Base-by-base conservation (phyloP, 2,888 invertebrate genomes). In the Pterostichus madidus region DNA sequence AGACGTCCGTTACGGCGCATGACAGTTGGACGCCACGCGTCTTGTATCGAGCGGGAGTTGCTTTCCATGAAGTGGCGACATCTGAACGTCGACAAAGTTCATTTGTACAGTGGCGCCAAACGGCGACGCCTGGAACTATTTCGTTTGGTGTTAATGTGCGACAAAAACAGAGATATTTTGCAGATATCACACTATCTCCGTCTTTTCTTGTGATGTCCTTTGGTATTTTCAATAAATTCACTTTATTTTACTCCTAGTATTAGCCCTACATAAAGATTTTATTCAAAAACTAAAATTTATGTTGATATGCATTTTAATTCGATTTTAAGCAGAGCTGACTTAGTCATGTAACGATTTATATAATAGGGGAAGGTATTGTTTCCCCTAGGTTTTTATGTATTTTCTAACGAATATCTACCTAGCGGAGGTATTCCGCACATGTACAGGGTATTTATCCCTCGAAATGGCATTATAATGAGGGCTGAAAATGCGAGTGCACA, bases 401-500 rank as follows among this genome's bases (percentile, higher is more conserved):
- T 64, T 64, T 13, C 11, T 49, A 49, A 49, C 49, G 61, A 61
- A 31, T 0, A 31, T 2, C 32, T 44, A 71, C 17, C 44, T 44
- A 2, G 3, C 24, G n/a, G 39, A 17, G 17, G 44, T 44, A 71
- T 71, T 15, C 68, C 15, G 8, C 15, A 13, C 44, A 71, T 71
- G 52, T 31, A 32, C 75, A 2, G 75, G 1, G 75, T 17, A 32
- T 75, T 75, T 75, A 49, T 52, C 52, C 13, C 13, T 11, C 52
- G 39, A 52, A 75, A 52, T 75, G 52, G 49, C 31, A 75, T 75
- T 75, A 32, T 83, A 83, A 83, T 83, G 83, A 83, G 64, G 15
- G 5, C 17, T n/a, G 64, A 17, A 83, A 77, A 83, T 83, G 83
- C 83, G 64, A 64, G 15, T 32, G 77, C 83, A 83, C 83, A 83